Base-by-base conservation (phyloP, 2,113 vertebrate species). In the Zeus faber region DNA sequence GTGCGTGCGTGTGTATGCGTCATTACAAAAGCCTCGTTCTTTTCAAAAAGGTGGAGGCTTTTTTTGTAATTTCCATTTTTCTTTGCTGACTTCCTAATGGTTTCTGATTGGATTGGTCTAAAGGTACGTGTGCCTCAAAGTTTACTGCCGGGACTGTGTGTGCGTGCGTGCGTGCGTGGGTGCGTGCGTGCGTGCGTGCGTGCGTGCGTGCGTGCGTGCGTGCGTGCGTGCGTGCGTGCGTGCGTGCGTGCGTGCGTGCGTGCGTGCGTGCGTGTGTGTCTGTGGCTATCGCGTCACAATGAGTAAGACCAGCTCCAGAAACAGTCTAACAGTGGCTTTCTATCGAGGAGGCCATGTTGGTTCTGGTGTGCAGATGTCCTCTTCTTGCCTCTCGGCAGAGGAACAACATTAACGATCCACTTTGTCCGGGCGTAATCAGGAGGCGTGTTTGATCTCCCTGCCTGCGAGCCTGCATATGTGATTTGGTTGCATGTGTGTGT, bases 251-350 rank as follows among this genome's bases (percentile, higher is more conserved):
- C 29, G 24, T 68, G 52, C 58, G 60, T 69, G 56, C 62, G 59
- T 76, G 66, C 58, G 62, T 17, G 72, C 57, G 49, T 18, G 25
- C 18, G 26, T 31, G 25, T n/a, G 27, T 50, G 49, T 20, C 10
- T 51, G 23, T 46, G 39, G n/a, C n/a, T n/a, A n/a, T n/a, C n/a
- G n/a, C n/a, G n/a, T n/a, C n/a, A n/a, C n/a, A n/a, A n/a, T n/a
- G n/a, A n/a, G n/a, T n/a, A n/a, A n/a, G n/a, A n/a, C n/a, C n/a
- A n/a, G n/a, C n/a, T n/a, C n/a, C n/a, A n/a, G n/a, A n/a, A n/a
- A n/a, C n/a, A n/a, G n/a, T n/a, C n/a, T n/a, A n/a, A n/a, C n/a
- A n/a, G n/a, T n/a, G n/a, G n/a, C n/a, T n/a, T n/a, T n/a, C n/a
- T n/a, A n/a, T n/a, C n/a, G n/a, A n/a, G n/a, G n/a, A n/a, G 16